Conservation (phyloP, 2,797 vertebrate genomes). For the Schizopygopsis malacanthus region DNA sequence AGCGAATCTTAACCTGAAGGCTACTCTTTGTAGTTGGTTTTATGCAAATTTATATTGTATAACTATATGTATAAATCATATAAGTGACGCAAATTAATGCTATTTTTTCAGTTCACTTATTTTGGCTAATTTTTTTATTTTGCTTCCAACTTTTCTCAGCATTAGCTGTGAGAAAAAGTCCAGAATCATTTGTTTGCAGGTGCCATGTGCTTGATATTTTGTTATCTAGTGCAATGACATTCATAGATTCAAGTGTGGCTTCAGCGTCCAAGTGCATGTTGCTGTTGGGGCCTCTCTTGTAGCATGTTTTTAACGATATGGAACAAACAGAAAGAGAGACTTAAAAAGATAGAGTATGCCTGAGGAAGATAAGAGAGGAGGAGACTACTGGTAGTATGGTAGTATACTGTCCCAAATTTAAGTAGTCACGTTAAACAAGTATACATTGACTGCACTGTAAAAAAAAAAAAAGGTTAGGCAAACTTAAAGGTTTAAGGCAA, state of each 20-base stretch:
- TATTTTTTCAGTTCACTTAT: neutral
- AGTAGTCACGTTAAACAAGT: neutral
- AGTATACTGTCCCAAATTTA: neutral
- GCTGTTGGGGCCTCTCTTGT: neutral
- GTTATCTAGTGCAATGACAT: neutral
- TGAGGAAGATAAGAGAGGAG: conserved; percentile 14
- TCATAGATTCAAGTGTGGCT: neutral
- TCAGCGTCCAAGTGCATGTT: neutral
- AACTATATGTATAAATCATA: neutral
- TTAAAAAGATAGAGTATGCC: neutral
- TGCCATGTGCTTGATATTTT: neutral
- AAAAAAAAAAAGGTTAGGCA: no score
- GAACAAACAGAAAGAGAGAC: neutral
- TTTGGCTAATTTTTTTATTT: neutral
- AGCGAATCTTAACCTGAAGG: neutral
- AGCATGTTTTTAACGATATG: conserved; percentile 6
- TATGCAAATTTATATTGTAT: neutral
- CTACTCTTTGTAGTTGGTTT: neutral
- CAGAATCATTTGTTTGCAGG: neutral
- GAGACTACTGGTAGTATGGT: neutral
- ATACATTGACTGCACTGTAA: neutral
- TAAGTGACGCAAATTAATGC: neutral
- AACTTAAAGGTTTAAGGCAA: no score
- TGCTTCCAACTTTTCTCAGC: neutral
- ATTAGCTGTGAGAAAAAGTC: neutral